Evolutionary conservation across 2,113 vertebrate genomes (phyloP).

Genomic region (Sphaerodactylus townsendi): DNA sequence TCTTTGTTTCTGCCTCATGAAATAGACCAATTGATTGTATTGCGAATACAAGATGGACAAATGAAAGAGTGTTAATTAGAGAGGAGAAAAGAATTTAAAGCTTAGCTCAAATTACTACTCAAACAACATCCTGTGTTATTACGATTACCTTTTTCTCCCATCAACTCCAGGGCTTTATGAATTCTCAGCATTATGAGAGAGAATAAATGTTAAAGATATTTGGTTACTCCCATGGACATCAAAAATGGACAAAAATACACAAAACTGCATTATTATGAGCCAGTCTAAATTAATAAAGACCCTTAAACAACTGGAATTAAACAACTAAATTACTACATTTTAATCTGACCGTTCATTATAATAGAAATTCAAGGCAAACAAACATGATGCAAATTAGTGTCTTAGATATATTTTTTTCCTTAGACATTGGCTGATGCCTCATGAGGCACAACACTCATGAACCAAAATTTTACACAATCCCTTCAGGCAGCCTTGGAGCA

Average conservation of each 20-base stretch:
- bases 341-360: neutral
- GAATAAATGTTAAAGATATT: neutral
- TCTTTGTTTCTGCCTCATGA: neutral
- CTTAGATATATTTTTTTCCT: neutral
- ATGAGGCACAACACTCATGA: slow-evolving; percentile 1
- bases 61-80: neutral
- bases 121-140: neutral
- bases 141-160: neutral
- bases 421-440: neutral
- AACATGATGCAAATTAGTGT: neutral
- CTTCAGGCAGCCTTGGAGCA: neutral
- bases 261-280: neutral
- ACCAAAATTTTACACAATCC: slow-evolving; percentile 18
- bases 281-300: neutral
- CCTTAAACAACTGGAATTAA: neutral
- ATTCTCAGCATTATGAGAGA: neutral
- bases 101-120: slow-evolving; percentile 19
- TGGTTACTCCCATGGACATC: neutral
- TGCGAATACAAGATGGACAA: neutral
- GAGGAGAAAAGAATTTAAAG: slow-evolving; percentile 11
- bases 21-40: slow-evolving; percentile 14
- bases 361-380: neutral
- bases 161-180: neutral
- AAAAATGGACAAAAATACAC: no score
- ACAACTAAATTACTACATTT: neutral